Percentiles rank a stretch among this genome's conserved stretches.
phyloP scores from a whole-genome alignment of 2,888 invertebrate species.

The Corbicula japonica region DNA sequence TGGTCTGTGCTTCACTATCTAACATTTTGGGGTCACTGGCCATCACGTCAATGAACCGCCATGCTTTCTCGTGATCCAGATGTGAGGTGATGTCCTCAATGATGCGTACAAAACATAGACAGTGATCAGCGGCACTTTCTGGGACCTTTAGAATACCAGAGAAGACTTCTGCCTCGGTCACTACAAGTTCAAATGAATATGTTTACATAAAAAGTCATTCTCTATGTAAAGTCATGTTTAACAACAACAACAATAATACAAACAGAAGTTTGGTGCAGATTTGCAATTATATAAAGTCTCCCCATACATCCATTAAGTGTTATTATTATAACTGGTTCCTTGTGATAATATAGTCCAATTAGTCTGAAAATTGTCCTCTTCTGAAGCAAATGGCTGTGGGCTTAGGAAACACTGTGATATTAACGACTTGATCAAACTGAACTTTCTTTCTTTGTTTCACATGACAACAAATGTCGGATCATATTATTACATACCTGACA shows the following conservation, averaged over 20 bases:
- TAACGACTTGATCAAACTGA: too few species aligned
- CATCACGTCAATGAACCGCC: constrained; percentile 72
- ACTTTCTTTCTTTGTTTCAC: too few species aligned
- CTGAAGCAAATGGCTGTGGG: too few species aligned
- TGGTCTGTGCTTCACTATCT: constrained; percentile 71
- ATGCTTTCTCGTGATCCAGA: constrained; percentile 67
- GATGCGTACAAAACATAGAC: constrained; percentile 75
- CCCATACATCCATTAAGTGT: too few species aligned
- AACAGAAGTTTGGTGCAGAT: neutral
- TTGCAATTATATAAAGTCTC: too few species aligned
- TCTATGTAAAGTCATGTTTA: too few species aligned
- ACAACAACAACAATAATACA: neutral
- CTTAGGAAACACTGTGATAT: too few species aligned
- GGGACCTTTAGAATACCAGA: constrained; percentile 70
- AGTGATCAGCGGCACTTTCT: constrained; percentile 66
- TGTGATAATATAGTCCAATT: too few species aligned
- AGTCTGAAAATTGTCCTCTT: too few species aligned
- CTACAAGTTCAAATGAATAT: constrained; percentile 51
- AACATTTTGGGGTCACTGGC: constrained; percentile 41
- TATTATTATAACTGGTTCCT: too few species aligned
- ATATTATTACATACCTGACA: constrained; percentile 76
- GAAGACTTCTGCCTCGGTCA: constrained; percentile 75
- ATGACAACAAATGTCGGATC: too few species aligned
- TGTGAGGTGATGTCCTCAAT: constrained; percentile 72
- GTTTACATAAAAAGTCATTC: too few species aligned